A percentile compares a stretch with the other conserved stretches of the same genome.
Conservation (phyloP, 2,113 vertebrate species). For the Lontra canadensis region DNA sequence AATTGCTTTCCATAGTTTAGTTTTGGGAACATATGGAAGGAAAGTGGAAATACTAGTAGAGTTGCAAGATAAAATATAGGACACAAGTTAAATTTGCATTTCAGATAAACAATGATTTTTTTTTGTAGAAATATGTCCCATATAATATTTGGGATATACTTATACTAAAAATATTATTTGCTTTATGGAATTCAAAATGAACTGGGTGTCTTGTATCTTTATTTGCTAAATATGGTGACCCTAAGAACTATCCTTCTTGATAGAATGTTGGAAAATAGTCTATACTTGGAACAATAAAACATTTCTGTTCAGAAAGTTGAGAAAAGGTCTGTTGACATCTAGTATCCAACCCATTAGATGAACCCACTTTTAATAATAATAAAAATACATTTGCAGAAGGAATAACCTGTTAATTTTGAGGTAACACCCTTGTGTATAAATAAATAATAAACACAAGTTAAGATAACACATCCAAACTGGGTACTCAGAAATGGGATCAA, state of each 20-base stretch:
- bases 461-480: neutral
- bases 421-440: neutral
- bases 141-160: neutral
- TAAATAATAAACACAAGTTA: neutral
- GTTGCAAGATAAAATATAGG: neutral
- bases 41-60: neutral
- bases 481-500: neutral
- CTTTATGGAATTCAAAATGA: slow-evolving; percentile 27
- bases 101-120: neutral
- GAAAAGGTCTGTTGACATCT: neutral
- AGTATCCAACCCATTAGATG: neutral
- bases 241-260: neutral
- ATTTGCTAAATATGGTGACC: neutral
- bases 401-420: neutral
- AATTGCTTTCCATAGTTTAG: neutral
- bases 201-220: neutral
- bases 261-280: neutral
- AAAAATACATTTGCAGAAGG: neutral
- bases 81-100: neutral
- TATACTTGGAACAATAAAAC: slow-evolving; percentile 4
- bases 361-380: neutral
- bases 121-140: neutral
- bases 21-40: neutral
- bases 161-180: neutral
- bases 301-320: neutral